Evolutionary conservation across 1,140 invertebrate genomes (phyloP), one percentile per base, ranked within the genome.

Genomic region (Popillia japonica): DNA sequence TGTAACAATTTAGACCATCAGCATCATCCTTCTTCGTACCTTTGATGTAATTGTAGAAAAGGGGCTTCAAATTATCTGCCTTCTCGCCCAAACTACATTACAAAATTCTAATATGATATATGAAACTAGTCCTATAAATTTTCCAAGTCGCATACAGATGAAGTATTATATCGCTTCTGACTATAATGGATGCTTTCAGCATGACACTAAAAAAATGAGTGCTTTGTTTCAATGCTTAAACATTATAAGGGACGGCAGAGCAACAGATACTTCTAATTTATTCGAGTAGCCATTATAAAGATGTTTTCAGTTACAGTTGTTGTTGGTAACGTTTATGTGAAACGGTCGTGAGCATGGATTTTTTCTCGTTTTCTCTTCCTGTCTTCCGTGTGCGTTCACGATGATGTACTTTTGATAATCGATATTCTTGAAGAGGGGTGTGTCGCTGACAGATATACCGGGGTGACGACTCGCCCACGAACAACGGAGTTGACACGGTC

Each of bases 341-440:
- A 27, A 11, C 20, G 61, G 22, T 68, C 14, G 22, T 10, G 14
- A 11, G 11, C 61, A 68, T 34, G 22, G 61, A 68, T 68, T 68
- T 68, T 68, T 68, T 27, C 7, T 68, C 11, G 61, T 27, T 68
- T 27, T 34, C 22, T 34, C 22, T 23, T 68, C 22, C 8, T 34
- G 27, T 34, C 22, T 68, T 27, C 61, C 61, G 22, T 34, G 61
- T 68, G 61, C n/a, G 17, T 61, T 61, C 7, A 61, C 17, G 59
- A 22, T 61, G 59, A 20, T n/a, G 59, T 27, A 68, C 61, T 20
- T 68, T 27, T 68, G 61, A 22, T 86, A 82, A 88, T 87, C 88
- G 88, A 87, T 88, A 88, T 88, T 88, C 87, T 86, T 84, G 61
- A 68, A 68, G 87, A 87, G 77, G 85, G 86, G 84, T 86, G 87